Conservation (phyloP, 1,140 invertebrate genomes). For the Elymnias hypermnestra region DNA sequence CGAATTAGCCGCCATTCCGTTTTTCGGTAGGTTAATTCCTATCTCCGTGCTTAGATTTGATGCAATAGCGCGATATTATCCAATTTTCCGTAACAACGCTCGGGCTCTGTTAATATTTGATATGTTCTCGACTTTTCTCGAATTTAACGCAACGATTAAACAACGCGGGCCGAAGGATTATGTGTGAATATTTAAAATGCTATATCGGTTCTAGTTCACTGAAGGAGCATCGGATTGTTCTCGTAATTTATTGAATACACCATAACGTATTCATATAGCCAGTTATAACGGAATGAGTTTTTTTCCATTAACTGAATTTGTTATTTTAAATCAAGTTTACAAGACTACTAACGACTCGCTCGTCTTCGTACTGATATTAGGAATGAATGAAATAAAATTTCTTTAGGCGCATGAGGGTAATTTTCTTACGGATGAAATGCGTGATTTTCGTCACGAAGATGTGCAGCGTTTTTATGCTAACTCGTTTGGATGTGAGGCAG, state of each 20-base stretch:
- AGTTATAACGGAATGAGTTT: too few species aligned
- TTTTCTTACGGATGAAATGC: too few species aligned
- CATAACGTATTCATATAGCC: background rate
- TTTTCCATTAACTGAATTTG: too few species aligned
- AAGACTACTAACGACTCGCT: too few species aligned
- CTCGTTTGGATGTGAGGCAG: too few species aligned
- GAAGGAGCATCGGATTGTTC: slow-evolving; percentile 12
- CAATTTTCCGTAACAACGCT: slow-evolving; percentile 69
- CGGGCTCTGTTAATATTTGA: slow-evolving; percentile 68
- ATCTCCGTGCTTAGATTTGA: slow-evolving; percentile 60
- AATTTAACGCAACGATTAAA: slow-evolving; percentile 74
- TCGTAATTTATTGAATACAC: slow-evolving; percentile 25
- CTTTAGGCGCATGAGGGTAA: too few species aligned
- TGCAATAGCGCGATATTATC: slow-evolving; percentile 66
- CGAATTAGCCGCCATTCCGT: slow-evolving; percentile 39
- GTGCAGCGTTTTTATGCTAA: too few species aligned
- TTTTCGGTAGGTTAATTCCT: slow-evolving; percentile 40
- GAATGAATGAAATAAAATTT: too few species aligned
- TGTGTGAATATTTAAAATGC: slow-evolving; percentile 73
- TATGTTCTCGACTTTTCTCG: slow-evolving; percentile 73
- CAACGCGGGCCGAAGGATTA: slow-evolving; percentile 69
- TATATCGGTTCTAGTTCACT: slow-evolving; percentile 68
- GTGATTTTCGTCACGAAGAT: too few species aligned
- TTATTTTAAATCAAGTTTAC: too few species aligned
- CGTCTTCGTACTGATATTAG: too few species aligned